A percentile compares a stretch with the other conserved stretches of the same genome.
These are phyloP conservation scores for Nymphalis c-album DNA, from an alignment of 2,888 invertebrate species.

Conservation along the genomic window DNA sequence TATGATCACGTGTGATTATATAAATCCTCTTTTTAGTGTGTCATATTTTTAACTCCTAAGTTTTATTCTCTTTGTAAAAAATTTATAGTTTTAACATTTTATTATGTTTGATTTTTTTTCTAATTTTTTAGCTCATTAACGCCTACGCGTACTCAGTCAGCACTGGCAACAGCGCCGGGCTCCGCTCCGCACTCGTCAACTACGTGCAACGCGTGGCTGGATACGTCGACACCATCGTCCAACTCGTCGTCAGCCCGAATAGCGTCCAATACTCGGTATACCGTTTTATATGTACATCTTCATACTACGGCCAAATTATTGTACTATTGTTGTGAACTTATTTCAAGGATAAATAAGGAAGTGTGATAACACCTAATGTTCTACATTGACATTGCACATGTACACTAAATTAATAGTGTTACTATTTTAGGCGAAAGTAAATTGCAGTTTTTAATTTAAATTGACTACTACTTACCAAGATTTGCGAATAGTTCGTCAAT, in stretches of 20 bases:
- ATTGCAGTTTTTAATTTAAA: no score
- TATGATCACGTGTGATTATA: background rate
- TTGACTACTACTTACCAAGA: no score
- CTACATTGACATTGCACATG: no score
- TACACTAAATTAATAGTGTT: no score
- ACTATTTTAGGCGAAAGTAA: no score
- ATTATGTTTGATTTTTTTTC: background rate
- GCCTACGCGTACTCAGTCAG: slow-evolving; percentile 41
- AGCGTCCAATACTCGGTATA: slow-evolving; percentile 54
- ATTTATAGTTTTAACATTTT: background rate
- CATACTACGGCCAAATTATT: background rate
- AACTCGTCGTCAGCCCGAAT: slow-evolving; percentile 50
- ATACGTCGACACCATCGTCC: slow-evolving; percentile 53
- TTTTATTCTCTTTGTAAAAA: no score
- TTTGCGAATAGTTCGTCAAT: no score
- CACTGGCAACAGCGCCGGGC: slow-evolving; percentile 44
- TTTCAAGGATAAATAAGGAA: no score
- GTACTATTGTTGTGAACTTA: background rate
- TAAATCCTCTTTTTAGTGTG: no score
- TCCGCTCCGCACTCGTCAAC: slow-evolving; percentile 43
- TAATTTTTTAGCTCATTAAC: slow-evolving; percentile 50
- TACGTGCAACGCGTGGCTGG: slow-evolving; percentile 47
- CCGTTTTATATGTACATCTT: slow-evolving; percentile 20
- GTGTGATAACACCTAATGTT: no score
- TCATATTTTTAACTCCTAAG: no score